Evolutionary conservation across 2,888 invertebrate species (phyloP).

Genomic region (Dichetophora obliterata): DNA sequence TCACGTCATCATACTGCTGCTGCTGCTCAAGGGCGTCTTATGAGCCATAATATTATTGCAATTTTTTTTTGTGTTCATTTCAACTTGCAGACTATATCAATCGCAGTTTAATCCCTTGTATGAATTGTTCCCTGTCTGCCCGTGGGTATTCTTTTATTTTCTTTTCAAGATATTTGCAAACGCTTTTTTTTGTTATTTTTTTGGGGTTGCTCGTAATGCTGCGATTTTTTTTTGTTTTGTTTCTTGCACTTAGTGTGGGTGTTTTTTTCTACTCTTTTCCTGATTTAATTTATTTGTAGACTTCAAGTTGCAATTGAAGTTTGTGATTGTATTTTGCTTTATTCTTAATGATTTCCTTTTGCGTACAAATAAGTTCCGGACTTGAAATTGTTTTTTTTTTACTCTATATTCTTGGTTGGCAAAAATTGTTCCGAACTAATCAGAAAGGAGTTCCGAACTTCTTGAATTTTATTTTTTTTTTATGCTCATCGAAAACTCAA

Average conservation of each 20-base stretch:
- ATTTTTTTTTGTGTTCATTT: not conserved
- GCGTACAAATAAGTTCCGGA: slow-evolving; percentile 6
- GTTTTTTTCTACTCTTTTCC: slow-evolving; percentile 1
- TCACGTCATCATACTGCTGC: not conserved
- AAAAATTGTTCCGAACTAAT: too few relatives aligned
- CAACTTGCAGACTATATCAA: not conserved
- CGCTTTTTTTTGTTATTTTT: not conserved
- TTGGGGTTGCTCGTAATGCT: not conserved
- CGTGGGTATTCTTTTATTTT: not conserved
- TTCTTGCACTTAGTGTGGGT: slow-evolving; percentile 2
- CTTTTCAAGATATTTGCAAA: not conserved
- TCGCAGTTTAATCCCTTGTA: slow-evolving; percentile 5
- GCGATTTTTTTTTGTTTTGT: not conserved
- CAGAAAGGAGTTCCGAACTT: too few relatives aligned
- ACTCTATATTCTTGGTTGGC: too few relatives aligned
- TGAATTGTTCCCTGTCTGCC: not conserved
- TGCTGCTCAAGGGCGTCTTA: slow-evolving; percentile 21
- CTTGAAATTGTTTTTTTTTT: not conserved
- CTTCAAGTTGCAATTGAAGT: slow-evolving; percentile 14
- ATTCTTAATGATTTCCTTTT: slow-evolving; percentile 7
- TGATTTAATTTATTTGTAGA: not conserved
- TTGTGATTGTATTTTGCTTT: not conserved
- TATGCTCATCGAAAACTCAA: too few relatives aligned
- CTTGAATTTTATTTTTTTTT: too few relatives aligned
- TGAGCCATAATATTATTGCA: slow-evolving; percentile 22